phyloP scores from a whole-genome alignment of 2,113 vertebrate species.

The Engraulis encrasicolus region DNA sequence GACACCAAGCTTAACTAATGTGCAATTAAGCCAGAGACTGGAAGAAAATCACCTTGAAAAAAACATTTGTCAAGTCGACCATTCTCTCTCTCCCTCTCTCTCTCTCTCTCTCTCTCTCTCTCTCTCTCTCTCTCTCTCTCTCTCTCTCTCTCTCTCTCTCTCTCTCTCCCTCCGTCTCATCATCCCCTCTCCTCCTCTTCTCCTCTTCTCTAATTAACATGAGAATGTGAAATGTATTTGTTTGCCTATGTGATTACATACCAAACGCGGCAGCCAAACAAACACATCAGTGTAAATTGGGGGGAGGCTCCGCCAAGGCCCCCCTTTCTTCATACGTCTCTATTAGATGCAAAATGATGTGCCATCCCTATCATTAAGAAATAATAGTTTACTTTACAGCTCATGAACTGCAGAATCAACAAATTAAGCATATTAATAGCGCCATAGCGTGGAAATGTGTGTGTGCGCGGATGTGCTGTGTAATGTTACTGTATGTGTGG shows the following conservation, averaged over 20 bases:
- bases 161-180: too few species aligned
- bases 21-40: conserved; percentile 78
- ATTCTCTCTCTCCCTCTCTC: conserved; percentile 64
- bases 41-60: conserved; percentile 80
- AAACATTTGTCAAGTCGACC: conserved; percentile 80
- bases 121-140: too few species aligned
- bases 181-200: conserved; percentile 61
- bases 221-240: conserved; percentile 64
- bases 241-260: conserved; percentile 76
- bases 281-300: conserved; percentile 63
- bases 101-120: too few species aligned
- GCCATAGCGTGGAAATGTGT: conserved; percentile 53
- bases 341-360: conserved; percentile 76
- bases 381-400: conserved; percentile 82
- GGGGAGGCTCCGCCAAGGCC: conserved; percentile 65
- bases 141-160: too few species aligned
- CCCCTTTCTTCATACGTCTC: conserved; percentile 70
- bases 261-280: conserved; percentile 75
- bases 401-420: conserved; percentile 79
- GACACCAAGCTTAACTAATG: conserved; percentile 77
- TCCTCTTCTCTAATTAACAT: conserved; percentile 76
- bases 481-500: too few species aligned
- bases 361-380: conserved; percentile 78
- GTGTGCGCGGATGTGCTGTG: background rate
- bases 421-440: conserved; percentile 73